These are phyloP conservation scores for Entosphenus tridentatus DNA, from an alignment of 2,113 vertebrate species.

Conservation along the genomic window DNA sequence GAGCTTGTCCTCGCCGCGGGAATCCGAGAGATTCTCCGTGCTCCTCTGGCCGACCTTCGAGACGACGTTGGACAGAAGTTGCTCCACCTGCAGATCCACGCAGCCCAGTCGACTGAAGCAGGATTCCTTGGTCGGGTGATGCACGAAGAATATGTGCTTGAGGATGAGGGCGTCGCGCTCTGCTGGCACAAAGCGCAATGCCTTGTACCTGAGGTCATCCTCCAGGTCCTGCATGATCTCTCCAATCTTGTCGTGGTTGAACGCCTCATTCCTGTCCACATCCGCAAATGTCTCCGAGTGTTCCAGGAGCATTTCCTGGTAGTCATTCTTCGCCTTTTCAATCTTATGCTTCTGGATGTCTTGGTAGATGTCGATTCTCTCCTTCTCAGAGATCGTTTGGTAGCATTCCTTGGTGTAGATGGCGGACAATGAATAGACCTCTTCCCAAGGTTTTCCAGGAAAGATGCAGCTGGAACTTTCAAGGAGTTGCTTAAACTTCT, in stretches of 20 bases:
- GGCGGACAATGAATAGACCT: slow-evolving; percentile 21
- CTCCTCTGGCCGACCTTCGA: slow-evolving; percentile 37
- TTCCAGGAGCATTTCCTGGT: slow-evolving; percentile 79
- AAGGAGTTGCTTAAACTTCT: slow-evolving; percentile 61
- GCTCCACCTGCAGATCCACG: slow-evolving; percentile 61
- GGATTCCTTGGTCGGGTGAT: slow-evolving; percentile 84
- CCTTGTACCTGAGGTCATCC: slow-evolving; percentile 76
- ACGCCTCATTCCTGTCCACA: slow-evolving; percentile 76
- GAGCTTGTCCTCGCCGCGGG: slow-evolving; percentile 40
- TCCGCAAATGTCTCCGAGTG: slow-evolving; percentile 94
- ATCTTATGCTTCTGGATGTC: slow-evolving; percentile 85
- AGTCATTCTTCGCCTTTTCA: slow-evolving; percentile 75
- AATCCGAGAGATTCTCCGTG: slow-evolving; percentile 33
- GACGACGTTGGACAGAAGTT: slow-evolving; percentile 41
- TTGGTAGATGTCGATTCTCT: slow-evolving; percentile 76
- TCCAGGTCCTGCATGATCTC: slow-evolving; percentile 78
- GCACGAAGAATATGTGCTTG: slow-evolving; percentile 97
- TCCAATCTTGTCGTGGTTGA: slow-evolving; percentile 96
- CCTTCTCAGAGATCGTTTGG: slow-evolving; percentile 60
- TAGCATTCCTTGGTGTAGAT: slow-evolving; percentile 92
- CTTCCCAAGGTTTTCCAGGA: slow-evolving; percentile 85
- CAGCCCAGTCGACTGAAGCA: slow-evolving; percentile 59
- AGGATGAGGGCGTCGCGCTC: slow-evolving; percentile 77
- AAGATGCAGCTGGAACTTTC: slow-evolving; percentile 62
- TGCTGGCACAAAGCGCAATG: slow-evolving; percentile 70